Evolutionary conservation across 2,797 vertebrate genomes (phyloP).

Genomic region (Naso thynnoides): DNA sequence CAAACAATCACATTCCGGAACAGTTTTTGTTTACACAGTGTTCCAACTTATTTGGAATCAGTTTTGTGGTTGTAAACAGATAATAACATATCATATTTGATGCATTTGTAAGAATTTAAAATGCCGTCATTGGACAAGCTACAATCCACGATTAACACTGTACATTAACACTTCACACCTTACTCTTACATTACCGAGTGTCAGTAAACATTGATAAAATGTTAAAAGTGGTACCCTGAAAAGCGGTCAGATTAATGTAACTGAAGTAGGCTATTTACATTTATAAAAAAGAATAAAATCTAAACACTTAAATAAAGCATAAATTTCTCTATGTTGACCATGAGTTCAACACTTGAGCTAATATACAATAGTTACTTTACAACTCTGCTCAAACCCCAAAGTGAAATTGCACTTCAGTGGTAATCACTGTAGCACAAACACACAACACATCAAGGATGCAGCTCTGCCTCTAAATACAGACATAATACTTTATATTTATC

Average conservation of each 20-base stretch:
- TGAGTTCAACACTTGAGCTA: background rate
- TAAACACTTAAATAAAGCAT: background rate
- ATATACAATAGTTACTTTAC: background rate
- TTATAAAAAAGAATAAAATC: background rate
- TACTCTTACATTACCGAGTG: too few species aligned
- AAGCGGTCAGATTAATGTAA: too few species aligned
- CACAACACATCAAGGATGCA: background rate
- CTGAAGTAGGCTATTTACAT: background rate
- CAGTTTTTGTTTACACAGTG: too few species aligned
- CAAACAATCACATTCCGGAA: too few species aligned
- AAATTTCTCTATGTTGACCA: background rate
- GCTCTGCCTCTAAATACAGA: background rate
- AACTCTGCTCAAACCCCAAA: background rate
- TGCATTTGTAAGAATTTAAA: background rate
- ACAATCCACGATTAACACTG: background rate
- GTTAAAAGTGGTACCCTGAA: background rate
- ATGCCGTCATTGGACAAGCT: background rate
- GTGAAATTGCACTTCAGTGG: background rate
- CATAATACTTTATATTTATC: background rate
- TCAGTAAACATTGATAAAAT: background rate
- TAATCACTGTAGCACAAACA: too few species aligned
- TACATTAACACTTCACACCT: too few species aligned
- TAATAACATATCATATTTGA: background rate
- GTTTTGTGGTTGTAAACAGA: too few species aligned
- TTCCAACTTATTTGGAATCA: too few species aligned